Percentiles rank a stretch among this genome's conserved stretches.
Conservation (phyloP, 2,888 invertebrate species). For the Torymus aiolomorphi region DNA sequence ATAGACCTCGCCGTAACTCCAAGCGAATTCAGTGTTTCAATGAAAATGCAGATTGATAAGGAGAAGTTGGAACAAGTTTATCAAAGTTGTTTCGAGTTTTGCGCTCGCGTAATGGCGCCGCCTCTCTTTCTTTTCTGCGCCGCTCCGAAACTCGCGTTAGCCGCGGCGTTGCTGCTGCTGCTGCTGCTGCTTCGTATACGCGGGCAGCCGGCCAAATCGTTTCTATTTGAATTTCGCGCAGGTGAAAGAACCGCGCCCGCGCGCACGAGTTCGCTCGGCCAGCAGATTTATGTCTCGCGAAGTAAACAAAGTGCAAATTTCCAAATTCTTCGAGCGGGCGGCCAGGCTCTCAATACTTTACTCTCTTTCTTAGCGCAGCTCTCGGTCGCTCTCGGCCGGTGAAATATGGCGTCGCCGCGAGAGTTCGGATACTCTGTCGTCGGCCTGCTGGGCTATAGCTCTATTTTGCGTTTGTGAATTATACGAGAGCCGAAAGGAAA, state of each 20-base stretch:
- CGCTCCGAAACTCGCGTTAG: not conserved
- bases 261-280: not conserved
- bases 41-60: conserved; percentile 55
- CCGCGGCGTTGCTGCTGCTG: not conserved
- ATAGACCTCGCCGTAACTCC: conserved; percentile 34
- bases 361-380: too few species aligned
- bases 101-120: not conserved
- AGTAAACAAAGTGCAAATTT: not conserved
- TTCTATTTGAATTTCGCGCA: conserved; percentile 19
- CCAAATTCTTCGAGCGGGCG: conserved; percentile 5
- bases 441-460: not conserved
- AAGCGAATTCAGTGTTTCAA: conserved; percentile 46
- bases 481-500: too few species aligned
- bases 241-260: not conserved
- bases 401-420: not conserved
- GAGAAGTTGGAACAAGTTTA: conserved; percentile 49
- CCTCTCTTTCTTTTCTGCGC: not conserved
- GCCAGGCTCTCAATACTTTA: not conserved
- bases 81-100: conserved; percentile 48
- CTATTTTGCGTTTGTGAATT: too few species aligned
- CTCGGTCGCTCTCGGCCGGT: not conserved
- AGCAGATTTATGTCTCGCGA: not conserved
- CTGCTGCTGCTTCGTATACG: not conserved
- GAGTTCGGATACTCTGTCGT: not conserved
- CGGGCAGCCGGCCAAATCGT: conserved; percentile 38